phyloP scores from a whole-genome alignment of 1,140 invertebrate genomes.

The Megalopta genalis region DNA sequence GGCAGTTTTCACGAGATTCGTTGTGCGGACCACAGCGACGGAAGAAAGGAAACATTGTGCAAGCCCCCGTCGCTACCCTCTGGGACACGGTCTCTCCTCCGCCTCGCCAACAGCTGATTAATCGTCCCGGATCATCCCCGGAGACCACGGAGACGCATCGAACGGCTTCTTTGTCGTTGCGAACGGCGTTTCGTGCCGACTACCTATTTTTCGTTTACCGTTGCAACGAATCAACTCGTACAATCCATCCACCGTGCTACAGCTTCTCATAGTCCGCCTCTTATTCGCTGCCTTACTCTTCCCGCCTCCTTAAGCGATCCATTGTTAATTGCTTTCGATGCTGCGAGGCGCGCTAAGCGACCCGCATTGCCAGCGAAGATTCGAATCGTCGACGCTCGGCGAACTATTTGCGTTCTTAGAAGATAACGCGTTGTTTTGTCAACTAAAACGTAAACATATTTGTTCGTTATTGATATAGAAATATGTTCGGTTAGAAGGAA shows the following conservation, averaged over 20 bases:
- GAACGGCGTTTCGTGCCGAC: slow-evolving; percentile 71
- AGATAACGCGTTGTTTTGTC: no score
- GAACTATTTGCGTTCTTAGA: no score
- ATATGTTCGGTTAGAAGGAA: no score
- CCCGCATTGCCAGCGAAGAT: neutral
- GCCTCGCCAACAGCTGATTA: slow-evolving; percentile 81
- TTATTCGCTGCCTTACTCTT: neutral
- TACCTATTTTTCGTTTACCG: slow-evolving; percentile 70
- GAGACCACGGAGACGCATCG: slow-evolving; percentile 74
- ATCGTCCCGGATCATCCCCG: slow-evolving; percentile 76
- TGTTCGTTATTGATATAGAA: no score
- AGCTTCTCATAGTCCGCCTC: slow-evolving; percentile 41
- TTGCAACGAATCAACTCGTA: slow-evolving; percentile 56
- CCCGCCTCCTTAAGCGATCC: neutral
- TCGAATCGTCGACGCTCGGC: no score
- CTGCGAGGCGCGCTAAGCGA: neutral
- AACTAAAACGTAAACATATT: no score
- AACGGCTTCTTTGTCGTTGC: slow-evolving; percentile 76
- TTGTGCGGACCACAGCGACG: slow-evolving; percentile 49
- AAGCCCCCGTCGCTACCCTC: slow-evolving; percentile 68
- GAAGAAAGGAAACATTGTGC: slow-evolving; percentile 75
- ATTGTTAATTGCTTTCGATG: neutral
- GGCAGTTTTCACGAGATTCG: slow-evolving; percentile 67
- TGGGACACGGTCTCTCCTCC: slow-evolving; percentile 76
- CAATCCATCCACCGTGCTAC: slow-evolving; percentile 16